phyloP scores from a whole-genome alignment of 2,888 invertebrate genomes.

The Odontothrips loti region DNA sequence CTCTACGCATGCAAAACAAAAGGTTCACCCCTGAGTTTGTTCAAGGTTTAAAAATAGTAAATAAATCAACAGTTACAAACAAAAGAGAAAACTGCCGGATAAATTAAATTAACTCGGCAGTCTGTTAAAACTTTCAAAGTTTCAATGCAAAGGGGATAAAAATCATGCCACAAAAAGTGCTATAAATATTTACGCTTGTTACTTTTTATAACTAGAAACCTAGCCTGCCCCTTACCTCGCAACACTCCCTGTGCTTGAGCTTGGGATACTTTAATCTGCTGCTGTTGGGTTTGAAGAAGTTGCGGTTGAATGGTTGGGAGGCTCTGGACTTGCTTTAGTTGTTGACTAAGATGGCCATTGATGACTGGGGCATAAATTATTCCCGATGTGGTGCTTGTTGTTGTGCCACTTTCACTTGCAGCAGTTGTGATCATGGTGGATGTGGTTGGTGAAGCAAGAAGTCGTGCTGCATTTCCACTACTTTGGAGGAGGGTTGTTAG shows the following conservation, averaged over 20 bases:
- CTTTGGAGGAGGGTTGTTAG: background rate
- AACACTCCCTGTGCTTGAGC: conserved; percentile 12
- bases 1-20: background rate
- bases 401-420: background rate
- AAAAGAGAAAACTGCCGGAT: background rate
- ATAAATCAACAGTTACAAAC: background rate
- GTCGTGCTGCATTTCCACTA: background rate
- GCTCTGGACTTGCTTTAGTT: background rate
- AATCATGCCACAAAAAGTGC: conserved; percentile 1
- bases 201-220: background rate
- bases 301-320: background rate
- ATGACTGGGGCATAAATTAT: background rate
- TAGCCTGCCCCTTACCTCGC: conserved; percentile 15
- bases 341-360: background rate
- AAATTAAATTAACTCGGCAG: background rate
- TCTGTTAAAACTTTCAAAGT: background rate
- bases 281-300: conserved; percentile 8
- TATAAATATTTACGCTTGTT: conserved; percentile 12
- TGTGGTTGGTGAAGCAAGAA: background rate
- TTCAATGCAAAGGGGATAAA: background rate
- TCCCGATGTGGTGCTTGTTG: background rate
- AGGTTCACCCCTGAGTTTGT: background rate
- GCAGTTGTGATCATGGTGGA: background rate
- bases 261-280: background rate
- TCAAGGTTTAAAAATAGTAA: background rate